phyloP scores from a whole-genome alignment of 1,140 invertebrate species.

The Euschistus heros region DNA sequence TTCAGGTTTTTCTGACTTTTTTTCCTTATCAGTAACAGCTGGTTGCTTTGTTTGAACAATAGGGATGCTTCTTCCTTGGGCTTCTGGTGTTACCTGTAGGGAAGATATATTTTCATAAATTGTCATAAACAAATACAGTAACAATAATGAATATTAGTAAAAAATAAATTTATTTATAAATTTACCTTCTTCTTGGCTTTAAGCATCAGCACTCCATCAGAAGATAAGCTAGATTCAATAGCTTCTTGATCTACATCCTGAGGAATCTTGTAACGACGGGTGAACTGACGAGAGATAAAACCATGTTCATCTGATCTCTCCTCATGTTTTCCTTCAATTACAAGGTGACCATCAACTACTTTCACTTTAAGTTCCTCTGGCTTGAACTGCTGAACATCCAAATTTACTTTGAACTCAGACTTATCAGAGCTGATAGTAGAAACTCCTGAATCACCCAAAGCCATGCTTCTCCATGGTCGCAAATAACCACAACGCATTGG shows the following conservation, averaged over 20 bases:
- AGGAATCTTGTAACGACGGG: slow-evolving; percentile 51
- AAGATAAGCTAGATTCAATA: slow-evolving; percentile 46
- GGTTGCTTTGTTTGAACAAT: not conserved
- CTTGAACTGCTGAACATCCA: slow-evolving; percentile 67
- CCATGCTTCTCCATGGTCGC: slow-evolving; percentile 18
- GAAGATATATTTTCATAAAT: not conserved
- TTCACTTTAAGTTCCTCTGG: slow-evolving; percentile 72
- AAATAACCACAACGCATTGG: slow-evolving; percentile 18
- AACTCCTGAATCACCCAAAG: slow-evolving; percentile 10
- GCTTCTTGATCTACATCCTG: slow-evolving; percentile 46
- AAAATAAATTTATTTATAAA: not conserved
- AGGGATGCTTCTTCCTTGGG: not conserved
- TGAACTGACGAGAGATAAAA: slow-evolving; percentile 48
- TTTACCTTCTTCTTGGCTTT: slow-evolving; percentile 41
- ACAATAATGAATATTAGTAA: not conserved
- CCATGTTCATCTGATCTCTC: slow-evolving; percentile 52
- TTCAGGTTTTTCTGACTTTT: not conserved
- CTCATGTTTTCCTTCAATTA: slow-evolving; percentile 59
- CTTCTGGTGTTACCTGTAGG: not conserved
- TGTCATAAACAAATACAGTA: not conserved
- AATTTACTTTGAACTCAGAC: slow-evolving; percentile 37
- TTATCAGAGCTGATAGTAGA: slow-evolving; percentile 12
- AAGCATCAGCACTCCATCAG: slow-evolving; percentile 52
- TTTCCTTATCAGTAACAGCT: not conserved
- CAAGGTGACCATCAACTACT: slow-evolving; percentile 48